Evolutionary conservation across 2,797 vertebrate genomes (phyloP), one percentile per base, ranked within the genome.

Genomic region (Mionectes olivaceus): DNA sequence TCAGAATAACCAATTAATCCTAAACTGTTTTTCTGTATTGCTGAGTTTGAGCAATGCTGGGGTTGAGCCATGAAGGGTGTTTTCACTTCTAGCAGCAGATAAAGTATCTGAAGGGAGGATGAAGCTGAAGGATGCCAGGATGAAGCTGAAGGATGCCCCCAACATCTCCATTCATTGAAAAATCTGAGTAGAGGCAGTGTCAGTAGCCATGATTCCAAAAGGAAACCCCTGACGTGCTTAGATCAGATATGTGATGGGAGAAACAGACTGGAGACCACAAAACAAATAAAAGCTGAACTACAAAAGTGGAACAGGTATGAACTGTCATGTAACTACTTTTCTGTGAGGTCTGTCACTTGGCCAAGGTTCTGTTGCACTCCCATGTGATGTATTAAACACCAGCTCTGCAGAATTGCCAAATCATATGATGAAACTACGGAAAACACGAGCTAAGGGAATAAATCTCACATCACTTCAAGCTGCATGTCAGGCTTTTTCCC

Each of bases 401-500:
- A 67, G 44, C 83, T 67, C 79, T 69, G 63, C 83, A 76, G 59
- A 77, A 87, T 8, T 90, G 89, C 87, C 80, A 92, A 91, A 87
- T 87, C 67, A 67, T 79, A 78, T 83, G 85, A 91, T 86, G 91
- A 91, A 94, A 83, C 74, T 60, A 63, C 2, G 0, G 67, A 83
- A 92, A 90, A 92, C 73, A 78, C 0, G 2, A 94, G 52, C 80
- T 76, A 83, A 56, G 65, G 83, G 85, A 91, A 86, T 87, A 93
- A 95, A 83, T 75, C 76, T 91, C 79, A 28, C 52, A 90, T 77
- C 75, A 59, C 44, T 87, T 60, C 88, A 87, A 87, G 46, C 73
- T 94, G 73, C 71, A 73, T 87, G 70, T 91, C 67, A 76, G 61
- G 50, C 76, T 88, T 55, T 44, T 90, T 73, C 53, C 57, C 43